Conservation (phyloP, 1,140 invertebrate species). For the Drosophila baimaii region DNA sequence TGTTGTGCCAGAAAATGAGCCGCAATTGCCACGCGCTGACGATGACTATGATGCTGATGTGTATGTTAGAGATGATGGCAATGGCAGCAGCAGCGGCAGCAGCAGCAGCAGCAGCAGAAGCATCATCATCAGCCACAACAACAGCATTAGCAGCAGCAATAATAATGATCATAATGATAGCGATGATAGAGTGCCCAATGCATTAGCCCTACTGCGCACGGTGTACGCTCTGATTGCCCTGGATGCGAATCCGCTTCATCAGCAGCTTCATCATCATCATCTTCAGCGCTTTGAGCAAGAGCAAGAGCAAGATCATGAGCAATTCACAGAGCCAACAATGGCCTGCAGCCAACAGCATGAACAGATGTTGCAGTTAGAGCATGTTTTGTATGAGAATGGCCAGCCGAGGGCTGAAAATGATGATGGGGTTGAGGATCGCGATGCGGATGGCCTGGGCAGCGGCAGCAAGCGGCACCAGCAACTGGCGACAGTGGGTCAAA, state of each 20-base stretch:
- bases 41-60: conserved; percentile 80
- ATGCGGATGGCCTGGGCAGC: conserved; percentile 27
- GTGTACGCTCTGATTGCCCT: conserved; percentile 77
- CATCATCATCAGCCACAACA: conserved; percentile 28
- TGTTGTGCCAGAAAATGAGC: conserved; percentile 85
- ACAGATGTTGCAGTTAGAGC: conserved; percentile 77
- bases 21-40: conserved; percentile 62
- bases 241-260: conserved; percentile 83
- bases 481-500: conserved; percentile 61
- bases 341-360: conserved; percentile 84
- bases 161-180: conserved; percentile 48
- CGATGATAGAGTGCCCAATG: conserved; percentile 63
- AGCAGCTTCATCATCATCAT: conserved; percentile 73
- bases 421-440: conserved; percentile 38
- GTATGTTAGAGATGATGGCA: conserved; percentile 65
- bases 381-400: conserved; percentile 71
- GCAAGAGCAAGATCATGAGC: conserved; percentile 75
- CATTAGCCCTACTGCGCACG: conserved; percentile 76
- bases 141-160: conserved; percentile 40
- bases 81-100: conserved; percentile 18
- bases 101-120: conserved; percentile 11
- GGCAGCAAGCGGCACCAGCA: conserved; percentile 48
- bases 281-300: conserved; percentile 71
- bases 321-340: conserved; percentile 63
- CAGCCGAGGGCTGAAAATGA: conserved; percentile 47